phyloP scores from a whole-genome alignment of 2,797 vertebrate genomes.

The Gallinago nigripennis region DNA sequence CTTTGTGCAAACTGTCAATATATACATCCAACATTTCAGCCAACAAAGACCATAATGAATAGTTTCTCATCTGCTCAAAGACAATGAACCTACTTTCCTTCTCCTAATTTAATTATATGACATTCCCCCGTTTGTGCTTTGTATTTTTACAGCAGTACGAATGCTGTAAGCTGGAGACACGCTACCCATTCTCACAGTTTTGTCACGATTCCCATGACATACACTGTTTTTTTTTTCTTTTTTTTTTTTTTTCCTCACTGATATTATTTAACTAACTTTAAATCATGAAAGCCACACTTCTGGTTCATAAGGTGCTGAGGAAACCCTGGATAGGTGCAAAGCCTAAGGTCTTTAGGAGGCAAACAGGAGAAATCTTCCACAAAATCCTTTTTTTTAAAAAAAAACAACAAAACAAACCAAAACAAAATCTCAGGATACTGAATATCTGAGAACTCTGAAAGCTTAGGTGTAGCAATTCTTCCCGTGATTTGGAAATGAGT shows the following conservation, averaged over 20 bases:
- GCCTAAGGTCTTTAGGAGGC: not conserved
- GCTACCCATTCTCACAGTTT: not conserved
- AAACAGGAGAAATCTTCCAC: not conserved
- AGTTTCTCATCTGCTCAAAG: not conserved
- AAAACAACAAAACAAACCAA: too few species aligned
- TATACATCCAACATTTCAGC: not conserved
- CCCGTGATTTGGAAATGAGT: not conserved
- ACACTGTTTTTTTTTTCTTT: not conserved
- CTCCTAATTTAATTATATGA: not conserved
- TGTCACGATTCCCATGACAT: not conserved
- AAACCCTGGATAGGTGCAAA: conserved; percentile 4
- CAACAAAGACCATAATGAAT: not conserved
- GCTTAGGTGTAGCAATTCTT: not conserved
- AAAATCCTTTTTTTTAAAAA: not conserved
- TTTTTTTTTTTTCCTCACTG: not conserved
- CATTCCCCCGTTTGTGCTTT: not conserved
- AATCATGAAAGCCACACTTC: not conserved
- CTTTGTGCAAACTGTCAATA: not conserved
- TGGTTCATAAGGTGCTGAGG: not conserved
- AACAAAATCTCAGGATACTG: not conserved
- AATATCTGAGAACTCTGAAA: not conserved
- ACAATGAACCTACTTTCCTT: not conserved
- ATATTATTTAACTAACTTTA: not conserved
- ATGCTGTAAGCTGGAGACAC: not conserved
- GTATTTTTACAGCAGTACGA: conserved; percentile 13